These are phyloP conservation scores for Helicoverpa assulta DNA, from an alignment of 2,888 invertebrate genomes.

Conservation along the genomic window DNA sequence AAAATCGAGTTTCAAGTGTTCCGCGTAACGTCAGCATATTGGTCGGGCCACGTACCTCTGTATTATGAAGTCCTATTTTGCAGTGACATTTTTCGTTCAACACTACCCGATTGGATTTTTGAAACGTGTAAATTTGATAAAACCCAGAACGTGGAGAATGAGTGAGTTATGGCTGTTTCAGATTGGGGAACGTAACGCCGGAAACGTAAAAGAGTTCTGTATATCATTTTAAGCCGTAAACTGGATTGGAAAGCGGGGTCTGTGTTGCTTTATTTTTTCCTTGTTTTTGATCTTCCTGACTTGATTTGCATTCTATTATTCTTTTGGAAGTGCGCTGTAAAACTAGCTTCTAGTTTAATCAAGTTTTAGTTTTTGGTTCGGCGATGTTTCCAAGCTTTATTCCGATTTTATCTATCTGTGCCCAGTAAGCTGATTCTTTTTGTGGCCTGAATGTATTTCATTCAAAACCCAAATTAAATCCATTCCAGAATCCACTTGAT, in stretches of 20 bases:
- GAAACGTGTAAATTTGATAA: slow-evolving; percentile 88
- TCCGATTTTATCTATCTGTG: no score
- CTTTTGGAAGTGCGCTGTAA: slow-evolving; percentile 1
- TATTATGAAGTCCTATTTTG: slow-evolving; percentile 88
- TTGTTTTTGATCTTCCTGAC: slow-evolving; percentile 23
- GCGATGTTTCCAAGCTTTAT: background rate
- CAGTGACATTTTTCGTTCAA: slow-evolving; percentile 87
- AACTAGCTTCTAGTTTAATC: background rate
- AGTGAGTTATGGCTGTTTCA: slow-evolving; percentile 69
- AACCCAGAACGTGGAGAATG: slow-evolving; percentile 74
- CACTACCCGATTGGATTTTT: slow-evolving; percentile 86
- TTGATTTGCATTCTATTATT: slow-evolving; percentile 31
- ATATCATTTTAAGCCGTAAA: slow-evolving; percentile 59
- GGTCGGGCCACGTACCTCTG: slow-evolving; percentile 79
- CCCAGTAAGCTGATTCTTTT: no score
- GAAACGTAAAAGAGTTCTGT: slow-evolving; percentile 55
- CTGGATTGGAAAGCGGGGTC: slow-evolving; percentile 43
- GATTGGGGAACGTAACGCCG: slow-evolving; percentile 54
- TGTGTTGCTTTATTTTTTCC: slow-evolving; percentile 30
- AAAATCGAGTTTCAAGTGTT: slow-evolving; percentile 84
- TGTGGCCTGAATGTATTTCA: no score
- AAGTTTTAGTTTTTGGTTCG: background rate
- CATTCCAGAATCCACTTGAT: no score
- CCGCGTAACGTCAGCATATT: slow-evolving; percentile 84
- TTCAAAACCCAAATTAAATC: no score